Conservation (phyloP, 2,797 vertebrate species). For the Staurois parvus region DNA sequence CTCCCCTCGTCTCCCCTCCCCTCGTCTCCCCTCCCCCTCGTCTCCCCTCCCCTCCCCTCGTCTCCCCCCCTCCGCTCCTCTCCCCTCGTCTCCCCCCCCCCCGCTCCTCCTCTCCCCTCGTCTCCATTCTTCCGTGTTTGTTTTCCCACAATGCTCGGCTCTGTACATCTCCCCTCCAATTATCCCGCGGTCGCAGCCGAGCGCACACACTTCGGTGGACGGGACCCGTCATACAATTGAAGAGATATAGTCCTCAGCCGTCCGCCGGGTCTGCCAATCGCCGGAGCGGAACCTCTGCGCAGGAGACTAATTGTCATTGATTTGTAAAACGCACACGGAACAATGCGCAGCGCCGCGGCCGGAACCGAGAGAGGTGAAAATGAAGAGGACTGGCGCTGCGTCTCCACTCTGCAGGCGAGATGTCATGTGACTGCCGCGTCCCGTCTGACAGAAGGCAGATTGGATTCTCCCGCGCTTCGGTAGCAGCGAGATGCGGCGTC, state of each 20-base stretch:
- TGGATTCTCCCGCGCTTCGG: too few species aligned
- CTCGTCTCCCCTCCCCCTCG: too few species aligned
- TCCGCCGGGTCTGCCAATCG: neutral
- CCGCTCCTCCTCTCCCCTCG: too few species aligned
- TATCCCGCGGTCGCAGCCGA: neutral
- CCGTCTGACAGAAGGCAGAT: neutral
- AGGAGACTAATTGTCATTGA: neutral
- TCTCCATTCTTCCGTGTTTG: neutral
- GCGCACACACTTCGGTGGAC: neutral
- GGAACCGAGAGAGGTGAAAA: neutral
- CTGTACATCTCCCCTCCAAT: neutral
- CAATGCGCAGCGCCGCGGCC: neutral
- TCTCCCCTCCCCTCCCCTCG: too few species aligned
- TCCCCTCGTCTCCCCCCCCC: too few species aligned
- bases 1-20: too few species aligned
- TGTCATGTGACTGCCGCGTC: neutral
- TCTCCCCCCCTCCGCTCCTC: too few species aligned
- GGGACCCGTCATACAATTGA: neutral
- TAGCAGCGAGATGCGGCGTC: too few species aligned
- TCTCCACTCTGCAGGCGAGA: neutral
- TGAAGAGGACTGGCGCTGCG: neutral
- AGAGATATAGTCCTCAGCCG: conserved; percentile 5
- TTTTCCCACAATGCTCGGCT: neutral
- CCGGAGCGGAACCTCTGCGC: neutral
- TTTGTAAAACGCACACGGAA: neutral